Conservation (phyloP, 1,140 invertebrate species). For the Drosophila lini region DNA sequence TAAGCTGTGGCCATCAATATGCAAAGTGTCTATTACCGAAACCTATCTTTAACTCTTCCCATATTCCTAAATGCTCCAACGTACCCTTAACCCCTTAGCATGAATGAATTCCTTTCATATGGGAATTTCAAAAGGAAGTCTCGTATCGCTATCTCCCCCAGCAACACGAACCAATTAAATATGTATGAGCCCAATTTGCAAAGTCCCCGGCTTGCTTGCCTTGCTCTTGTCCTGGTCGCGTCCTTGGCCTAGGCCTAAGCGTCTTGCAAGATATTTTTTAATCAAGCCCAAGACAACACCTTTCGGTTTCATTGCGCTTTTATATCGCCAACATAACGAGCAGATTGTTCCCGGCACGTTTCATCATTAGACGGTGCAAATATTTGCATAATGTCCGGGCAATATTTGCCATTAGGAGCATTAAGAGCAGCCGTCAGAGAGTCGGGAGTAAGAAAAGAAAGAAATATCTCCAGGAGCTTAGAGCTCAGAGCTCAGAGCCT, state of each 20-base stretch:
- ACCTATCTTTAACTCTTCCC: background rate
- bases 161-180: constrained; percentile 45
- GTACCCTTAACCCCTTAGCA: constrained; percentile 9
- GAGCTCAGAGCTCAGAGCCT: constrained; percentile 46
- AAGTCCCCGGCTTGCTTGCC: constrained; percentile 5
- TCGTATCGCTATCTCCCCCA: constrained; percentile 10
- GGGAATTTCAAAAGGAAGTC: constrained; percentile 24
- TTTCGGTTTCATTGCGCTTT: constrained; percentile 72
- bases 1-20: background rate
- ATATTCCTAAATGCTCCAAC: background rate
- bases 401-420: constrained; percentile 60
- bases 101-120: constrained; percentile 29
- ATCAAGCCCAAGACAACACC: constrained; percentile 57
- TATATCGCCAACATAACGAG: constrained; percentile 43
- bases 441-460: background rate
- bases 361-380: constrained; percentile 76
- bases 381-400: constrained; percentile 75
- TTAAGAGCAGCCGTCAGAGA: constrained; percentile 15
- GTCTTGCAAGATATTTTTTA: constrained; percentile 57
- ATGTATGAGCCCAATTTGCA: constrained; percentile 47
- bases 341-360: constrained; percentile 60
- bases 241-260: constrained; percentile 43
- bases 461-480: constrained; percentile 55
- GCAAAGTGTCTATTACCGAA: too few species aligned
- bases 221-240: constrained; percentile 38